These are phyloP conservation scores for Epiperipatus broadwayi DNA, from an alignment of 2,888 invertebrate species.

Conservation along the genomic window DNA sequence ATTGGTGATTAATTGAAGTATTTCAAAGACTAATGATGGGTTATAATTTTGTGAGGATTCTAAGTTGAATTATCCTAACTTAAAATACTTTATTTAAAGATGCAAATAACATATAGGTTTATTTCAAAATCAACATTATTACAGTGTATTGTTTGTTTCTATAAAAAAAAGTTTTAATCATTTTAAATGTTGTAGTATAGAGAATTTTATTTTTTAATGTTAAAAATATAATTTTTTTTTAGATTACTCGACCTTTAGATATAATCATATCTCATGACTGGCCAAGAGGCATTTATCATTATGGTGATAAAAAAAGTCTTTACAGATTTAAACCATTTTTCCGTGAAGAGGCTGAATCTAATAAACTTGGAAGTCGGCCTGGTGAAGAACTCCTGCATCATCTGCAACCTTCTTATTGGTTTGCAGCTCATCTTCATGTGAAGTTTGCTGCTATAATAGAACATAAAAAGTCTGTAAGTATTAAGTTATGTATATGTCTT, in stretches of 20 bases:
- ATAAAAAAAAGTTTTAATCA: not conserved
- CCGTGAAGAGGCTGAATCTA: conserved; percentile 56
- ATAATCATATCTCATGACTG: conserved; percentile 92
- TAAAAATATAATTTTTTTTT: not conserved
- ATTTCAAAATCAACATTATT: too few relatives aligned
- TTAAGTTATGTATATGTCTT: conserved; percentile 15
- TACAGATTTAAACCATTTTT: conserved; percentile 61
- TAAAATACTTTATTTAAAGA: too few relatives aligned
- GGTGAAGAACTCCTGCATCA: conserved; percentile 56
- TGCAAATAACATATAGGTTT: too few relatives aligned
- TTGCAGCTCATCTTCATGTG: conserved; percentile 89
- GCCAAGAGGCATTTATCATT: conserved; percentile 70
- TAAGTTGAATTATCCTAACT: too few relatives aligned
- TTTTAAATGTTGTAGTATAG: not conserved
- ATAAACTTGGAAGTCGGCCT: conserved; percentile 68
- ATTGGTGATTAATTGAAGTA: too few relatives aligned
- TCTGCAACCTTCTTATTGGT: conserved; percentile 78
- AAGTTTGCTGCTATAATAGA: conserved; percentile 74
- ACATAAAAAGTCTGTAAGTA: conserved; percentile 40
- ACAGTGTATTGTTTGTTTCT: not conserved
- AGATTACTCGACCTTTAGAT: conserved; percentile 44
- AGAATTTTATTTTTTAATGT: too few relatives aligned
- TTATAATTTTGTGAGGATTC: too few relatives aligned
- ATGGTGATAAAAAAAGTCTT: conserved; percentile 54
- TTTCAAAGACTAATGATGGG: too few relatives aligned